Evolutionary conservation across 2,888 invertebrate genomes (phyloP), one percentile per base, ranked within the genome.

Genomic region (Microchrysa polita): DNA sequence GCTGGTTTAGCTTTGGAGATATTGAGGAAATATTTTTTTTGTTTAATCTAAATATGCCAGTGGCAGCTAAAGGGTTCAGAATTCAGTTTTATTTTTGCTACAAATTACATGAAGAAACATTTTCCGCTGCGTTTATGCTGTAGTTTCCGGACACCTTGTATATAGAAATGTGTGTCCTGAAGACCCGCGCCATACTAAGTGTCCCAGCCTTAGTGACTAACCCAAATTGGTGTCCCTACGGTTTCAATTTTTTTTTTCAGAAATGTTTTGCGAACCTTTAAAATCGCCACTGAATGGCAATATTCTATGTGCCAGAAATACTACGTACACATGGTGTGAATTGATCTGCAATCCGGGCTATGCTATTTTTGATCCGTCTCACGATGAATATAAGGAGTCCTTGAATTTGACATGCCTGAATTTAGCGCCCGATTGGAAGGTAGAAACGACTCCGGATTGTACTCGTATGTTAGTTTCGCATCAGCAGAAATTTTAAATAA

Each of bases 291-390:
- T 82, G 5, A 85, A 88, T 77, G 88, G 88, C 1, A 80, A 83
- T 48, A 79, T 84, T 1, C 83, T 85, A 59, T 89, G 89, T 77
- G 82, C 83, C 0, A 82, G 83, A 55, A 81, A 81, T n/a, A 80
- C 81, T 0, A 82, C 83, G 10, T 84, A 83, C 5, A 84, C 86
- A 0, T 83, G 85, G 75, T 91, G 91, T 78, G 82, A 86, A 4
- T 81, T 90, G 22, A 86, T 86, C 9, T 91, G 91, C 79, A 82
- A 88, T 65, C 86, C 88, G 72, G 91, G 90, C 0, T 90, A 88
- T 78, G 88, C 87, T 2, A 88, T 91, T 78, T 77, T 75, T 10
- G 77, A 79, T 34, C 77, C 76, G 22, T 63, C 72, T 0, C 75
- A 69, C 1, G 77, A 77, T 0, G 76, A 88, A 88, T 14, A 80